Evolutionary conservation across 2,113 vertebrate genomes (phyloP), one percentile per base, ranked within the genome.

Genomic region (Spea bombifrons): DNA sequence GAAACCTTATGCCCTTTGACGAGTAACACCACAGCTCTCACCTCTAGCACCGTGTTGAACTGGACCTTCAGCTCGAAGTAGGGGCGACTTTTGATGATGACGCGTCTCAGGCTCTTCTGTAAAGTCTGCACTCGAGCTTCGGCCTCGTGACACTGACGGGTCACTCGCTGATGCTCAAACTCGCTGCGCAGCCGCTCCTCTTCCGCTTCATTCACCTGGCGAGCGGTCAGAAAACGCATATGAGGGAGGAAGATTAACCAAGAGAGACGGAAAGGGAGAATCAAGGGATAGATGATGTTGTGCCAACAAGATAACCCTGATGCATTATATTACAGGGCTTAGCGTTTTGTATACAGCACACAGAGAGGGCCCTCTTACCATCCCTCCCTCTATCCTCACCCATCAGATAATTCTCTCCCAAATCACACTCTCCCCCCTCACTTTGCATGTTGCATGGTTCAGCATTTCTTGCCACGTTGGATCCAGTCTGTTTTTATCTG

Each of bases 401-500:
- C 50, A 10, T 52, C 50, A 52, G 5, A 10, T 52, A 0, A 7
- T 7, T 16, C 46, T 17, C 52, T 16, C 7, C 10, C 17, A 5
- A 63, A 61, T 13, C 8, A 7, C 10, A 3, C 16, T n/a, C 15
- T 64, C 4, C 66, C 6, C 5, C 49, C 82, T 84, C 85, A 97
- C 96, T 89, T 97, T 97, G 76, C 92, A 85, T 0, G 96, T 97
- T 8, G 96, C 94, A 0, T 97, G 96, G 85, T 97, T 97, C 45
- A 97, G 93, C 95, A 97, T 96, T 85, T 97, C 96, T 83, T 97
- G 96, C 96, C 96, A 97, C 0, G 96, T 96, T 43, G 96, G 94
- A 76, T 97, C 96, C 85, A 96, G 84, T 0, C 94, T 92, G 89
- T 96, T 97, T 67, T 90, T 91, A 84, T 95, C 95, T 0, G 94